phyloP scores from a whole-genome alignment of 2,888 invertebrate genomes.

The Ophion ventricosus region DNA sequence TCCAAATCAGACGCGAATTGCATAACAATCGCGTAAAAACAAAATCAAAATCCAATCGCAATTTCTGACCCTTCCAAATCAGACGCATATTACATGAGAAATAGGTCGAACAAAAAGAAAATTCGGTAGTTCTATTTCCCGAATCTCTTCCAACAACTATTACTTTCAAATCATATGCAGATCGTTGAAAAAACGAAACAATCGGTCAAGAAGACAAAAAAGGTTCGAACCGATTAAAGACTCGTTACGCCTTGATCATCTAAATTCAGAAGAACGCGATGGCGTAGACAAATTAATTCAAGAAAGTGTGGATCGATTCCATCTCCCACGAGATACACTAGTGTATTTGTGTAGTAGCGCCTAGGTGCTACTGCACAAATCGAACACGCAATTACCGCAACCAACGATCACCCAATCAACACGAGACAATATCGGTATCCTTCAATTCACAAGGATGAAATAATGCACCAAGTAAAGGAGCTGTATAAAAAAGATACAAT shows the following conservation, averaged over 20 bases:
- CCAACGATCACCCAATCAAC: slow-evolving; percentile 56
- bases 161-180: too few species aligned
- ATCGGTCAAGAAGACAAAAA: too few species aligned
- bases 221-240: background rate
- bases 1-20: too few species aligned
- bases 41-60: background rate
- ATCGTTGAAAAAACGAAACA: too few species aligned
- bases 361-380: background rate
- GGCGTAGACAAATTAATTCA: background rate
- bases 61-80: background rate
- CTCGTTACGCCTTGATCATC: background rate
- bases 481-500: slow-evolving; percentile 56
- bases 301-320: background rate
- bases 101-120: background rate
- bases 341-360: too few species aligned
- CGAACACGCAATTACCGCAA: background rate
- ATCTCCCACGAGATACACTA: too few species aligned
- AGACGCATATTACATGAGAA: background rate
- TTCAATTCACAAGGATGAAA: background rate
- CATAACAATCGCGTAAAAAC: background rate
- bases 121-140: background rate
- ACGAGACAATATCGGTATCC: slow-evolving; percentile 63
- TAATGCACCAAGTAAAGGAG: too few species aligned
- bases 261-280: background rate
- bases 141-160: too few species aligned